phyloP scores from a whole-genome alignment of 2,888 invertebrate species.

The Quadriops clusia region DNA sequence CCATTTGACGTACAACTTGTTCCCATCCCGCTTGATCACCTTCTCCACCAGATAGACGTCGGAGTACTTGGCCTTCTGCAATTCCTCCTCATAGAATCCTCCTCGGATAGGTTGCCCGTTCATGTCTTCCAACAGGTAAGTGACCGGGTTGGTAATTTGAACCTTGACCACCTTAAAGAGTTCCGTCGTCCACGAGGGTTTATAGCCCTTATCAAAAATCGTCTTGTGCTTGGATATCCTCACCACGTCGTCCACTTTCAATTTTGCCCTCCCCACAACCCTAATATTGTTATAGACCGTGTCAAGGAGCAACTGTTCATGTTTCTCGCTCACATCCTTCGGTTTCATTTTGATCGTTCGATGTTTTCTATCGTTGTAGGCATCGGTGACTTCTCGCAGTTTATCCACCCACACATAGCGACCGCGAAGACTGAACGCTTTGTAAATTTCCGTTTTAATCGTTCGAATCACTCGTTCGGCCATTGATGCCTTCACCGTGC shows the following conservation, averaged over 20 bases:
- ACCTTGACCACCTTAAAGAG: conserved; percentile 25
- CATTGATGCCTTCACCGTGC: conserved; percentile 16
- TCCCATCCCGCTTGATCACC: too few relatives aligned
- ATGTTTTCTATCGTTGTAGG: conserved; percentile 9
- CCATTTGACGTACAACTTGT: too few relatives aligned
- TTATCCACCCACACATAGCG: conserved; percentile 17
- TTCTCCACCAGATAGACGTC: too few relatives aligned
- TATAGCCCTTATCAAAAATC: conserved; percentile 27
- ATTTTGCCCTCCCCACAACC: conserved; percentile 17
- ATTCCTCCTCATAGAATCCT: conserved; percentile 20
- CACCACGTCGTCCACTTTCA: conserved; percentile 25
- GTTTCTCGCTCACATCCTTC: conserved; percentile 20
- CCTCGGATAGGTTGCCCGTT: conserved; percentile 19
- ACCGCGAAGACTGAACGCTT: conserved; percentile 19
- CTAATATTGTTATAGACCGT: conserved; percentile 19
- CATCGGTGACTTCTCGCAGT: background rate
- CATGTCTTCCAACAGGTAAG: conserved; percentile 24
- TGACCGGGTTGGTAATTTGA: conserved; percentile 22
- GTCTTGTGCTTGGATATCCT: conserved; percentile 25
- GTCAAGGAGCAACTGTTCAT: conserved; percentile 18
- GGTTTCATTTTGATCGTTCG: conserved; percentile 21
- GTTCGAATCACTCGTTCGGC: conserved; percentile 13
- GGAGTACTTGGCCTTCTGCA: conserved; percentile 4
- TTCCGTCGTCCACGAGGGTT: conserved; percentile 27
- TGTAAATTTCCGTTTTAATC: conserved; percentile 16